Evolutionary conservation across 2,888 invertebrate species (phyloP), one percentile per base, ranked within the genome.

Genomic region (Cinara cedri): DNA sequence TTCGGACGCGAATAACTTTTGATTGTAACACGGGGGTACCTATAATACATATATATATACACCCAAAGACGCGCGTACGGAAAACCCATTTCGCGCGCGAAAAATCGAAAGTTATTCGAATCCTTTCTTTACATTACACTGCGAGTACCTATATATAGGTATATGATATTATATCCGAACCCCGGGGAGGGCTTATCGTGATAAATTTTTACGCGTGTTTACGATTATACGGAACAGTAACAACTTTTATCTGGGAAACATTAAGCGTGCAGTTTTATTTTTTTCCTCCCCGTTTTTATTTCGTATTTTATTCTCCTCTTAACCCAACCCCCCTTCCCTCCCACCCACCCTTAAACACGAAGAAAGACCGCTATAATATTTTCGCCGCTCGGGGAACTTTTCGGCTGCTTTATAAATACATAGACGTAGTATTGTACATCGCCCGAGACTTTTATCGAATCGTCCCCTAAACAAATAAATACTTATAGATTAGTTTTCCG

Each of bases 141-240:
- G n/a, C n/a, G n/a, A n/a, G n/a, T n/a, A n/a, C n/a, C n/a, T 34
- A 34, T 34, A 34, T 34, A 34, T 34, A 34, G 3, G 34, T 6
- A 11, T 26, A 34, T 13, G 46, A n/a, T 9, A 42, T 26, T 68
- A 51, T 16, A 63, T 51, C 21, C 10, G 16, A 1, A 42, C 51
- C 24, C 63, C 10, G 54, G 54, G 51, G 42, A 63, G 8, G 24
- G n/a, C 54, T 63, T 74, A 63, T 51, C 74, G 42, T 42, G 51
- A 74, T 75, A 65, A 42, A 75, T 65, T 65, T n/a, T 34, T 24
- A 51, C 63, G 21, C 44, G 74, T 54, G 44, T 75, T 65, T 55
- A 75, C 65, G 54, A 65, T 65, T 55, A n/a, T n/a, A 75, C 24
- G n/a, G 54, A 65, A 63, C 24, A 54, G n/a, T 54, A 63, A 75